Evolutionary conservation across 2,888 invertebrate species (phyloP), one percentile per base, ranked within the genome.

Genomic region (Ethmia dodecea): DNA sequence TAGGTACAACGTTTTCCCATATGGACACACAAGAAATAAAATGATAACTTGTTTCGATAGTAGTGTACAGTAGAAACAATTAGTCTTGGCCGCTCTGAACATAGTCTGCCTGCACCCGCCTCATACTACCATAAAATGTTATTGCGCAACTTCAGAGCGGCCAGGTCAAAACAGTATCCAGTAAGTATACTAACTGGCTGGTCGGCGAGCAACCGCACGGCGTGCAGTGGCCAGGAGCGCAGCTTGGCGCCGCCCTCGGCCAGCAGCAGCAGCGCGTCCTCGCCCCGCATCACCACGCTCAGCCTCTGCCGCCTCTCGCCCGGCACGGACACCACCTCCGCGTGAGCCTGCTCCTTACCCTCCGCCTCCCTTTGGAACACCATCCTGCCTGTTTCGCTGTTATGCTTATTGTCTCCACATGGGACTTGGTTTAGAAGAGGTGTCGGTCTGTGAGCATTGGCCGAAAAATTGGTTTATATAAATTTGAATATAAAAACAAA

Each of bases 291-390:
- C 13, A 40, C 28, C 6, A 48, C 45, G 15, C 40, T 35, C 28
- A 57, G 46, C 15, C 49, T 43, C 33, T 45, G 48, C 25, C 20
- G 38, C 25, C 31, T 30, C 13, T 34, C 38, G 4, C 26, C 27
- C 32, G 62, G 55, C 31, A 67, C 59, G 47, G 61, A 46, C 32
- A 68, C 70, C 3, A 36, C 42, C 9, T 33, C 33, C 22, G 45
- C 47, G 8, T 49, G 42, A 22, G 71, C 71, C 39, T 55, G 65
- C 18, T 71, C 71, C 38, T 56, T 67, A 28, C 44, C 53, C 11
- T 66, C 69, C 60, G 56, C 50, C 10, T 60, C 66, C 20, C 47
- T 60, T 38, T 47, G 56, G 8, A 64, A 30, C 3, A 49, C 31
- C 20, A 38, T 38, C 20, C n/a, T 32, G 11, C 20, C 12, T n/a